Base-by-base conservation (phyloP, 2,113 vertebrate genomes). In the Lasiurus cinereus region DNA sequence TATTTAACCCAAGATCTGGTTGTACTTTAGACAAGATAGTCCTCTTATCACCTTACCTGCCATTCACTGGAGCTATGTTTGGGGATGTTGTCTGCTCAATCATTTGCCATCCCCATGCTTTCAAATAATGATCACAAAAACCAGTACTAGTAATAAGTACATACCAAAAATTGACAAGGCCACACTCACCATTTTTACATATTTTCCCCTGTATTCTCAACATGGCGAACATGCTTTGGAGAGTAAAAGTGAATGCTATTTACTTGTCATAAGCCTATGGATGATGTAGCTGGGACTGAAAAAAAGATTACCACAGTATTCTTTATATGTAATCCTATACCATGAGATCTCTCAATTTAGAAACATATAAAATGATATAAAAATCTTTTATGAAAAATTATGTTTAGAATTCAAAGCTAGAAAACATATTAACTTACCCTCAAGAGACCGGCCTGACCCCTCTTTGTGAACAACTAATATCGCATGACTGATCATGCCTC, bases 401-500 rank as follows among this genome's bases (percentile, higher is more conserved):
- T 1, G 80, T 91, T 80, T 59, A 43, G 24, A 59, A 70, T 64
- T 10, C 46, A 70, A 6, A 83, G 43, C 24, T 13, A 66, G 33
- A 50, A 64, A 43, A 46, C 39, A 18, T 39, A 52, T 9, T 52
- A 33, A 84, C 33, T 88, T 36, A 6, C 6, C 31, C 46, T 22
- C 48, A 73, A 72, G 22, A 77, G 12, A 21, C 1, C 22, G 36
- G 18, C 16, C 31, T 62, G 43, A 72, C 33, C 9, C 6, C 12
- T 82, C 43, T 33, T 83, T 46, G n/a, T 50, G 54, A 78, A 18
- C 5, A 86, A 22, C 3, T 22, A 88, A 4, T 6, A 8, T 52
- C 14, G 52, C 10, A 29, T 70, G 19, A 27, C 0, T 21, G 5
- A 16, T 78, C 2, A 1, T 13, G 4, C 6, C 36, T 70, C 4